Evolutionary conservation across 2,888 invertebrate genomes (phyloP).

Genomic region (Sisyra terminalis): DNA sequence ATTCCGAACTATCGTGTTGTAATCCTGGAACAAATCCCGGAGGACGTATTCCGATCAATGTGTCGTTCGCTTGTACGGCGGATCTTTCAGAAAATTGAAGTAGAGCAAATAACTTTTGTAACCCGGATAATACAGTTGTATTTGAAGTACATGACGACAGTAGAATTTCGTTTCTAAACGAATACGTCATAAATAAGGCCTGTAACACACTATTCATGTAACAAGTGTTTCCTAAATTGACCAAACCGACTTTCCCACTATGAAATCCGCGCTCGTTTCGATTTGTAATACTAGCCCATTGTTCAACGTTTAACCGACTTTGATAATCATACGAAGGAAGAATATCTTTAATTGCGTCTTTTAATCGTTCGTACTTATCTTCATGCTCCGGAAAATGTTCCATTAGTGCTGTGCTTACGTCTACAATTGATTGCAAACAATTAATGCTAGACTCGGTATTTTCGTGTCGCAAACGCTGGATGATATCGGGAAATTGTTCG

Average conservation of each 20-base stretch:
- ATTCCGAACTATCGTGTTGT: constrained; percentile 83
- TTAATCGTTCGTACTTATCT: constrained; percentile 21
- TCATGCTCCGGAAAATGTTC: constrained; percentile 30
- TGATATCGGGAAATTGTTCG: constrained; percentile 31
- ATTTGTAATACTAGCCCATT: constrained; percentile 19
- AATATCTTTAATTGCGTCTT: constrained; percentile 20
- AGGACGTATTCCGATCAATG: constrained; percentile 54
- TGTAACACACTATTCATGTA: constrained; percentile 82
- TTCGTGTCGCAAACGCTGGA: constrained; percentile 37
- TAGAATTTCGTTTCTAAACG: constrained; percentile 54
- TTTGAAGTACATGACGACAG: constrained; percentile 33
- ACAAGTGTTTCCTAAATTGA: constrained; percentile 76
- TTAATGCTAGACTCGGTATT: constrained; percentile 29
- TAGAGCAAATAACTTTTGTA: constrained; percentile 58
- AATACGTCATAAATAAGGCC: constrained; percentile 64
- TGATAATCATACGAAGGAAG: constrained; percentile 19
- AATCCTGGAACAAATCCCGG: constrained; percentile 59
- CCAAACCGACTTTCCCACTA: constrained; percentile 48
- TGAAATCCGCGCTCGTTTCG: not conserved
- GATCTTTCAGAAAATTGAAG: constrained; percentile 49
- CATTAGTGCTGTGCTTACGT: constrained; percentile 35
- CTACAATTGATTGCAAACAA: constrained; percentile 41
- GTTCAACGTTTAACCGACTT: constrained; percentile 20
- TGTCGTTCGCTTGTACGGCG: constrained; percentile 53
- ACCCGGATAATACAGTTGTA: constrained; percentile 36